These are phyloP conservation scores for Lamellibrachia luymesi DNA, from an alignment of 1,140 invertebrate genomes.

Conservation along the genomic window DNA sequence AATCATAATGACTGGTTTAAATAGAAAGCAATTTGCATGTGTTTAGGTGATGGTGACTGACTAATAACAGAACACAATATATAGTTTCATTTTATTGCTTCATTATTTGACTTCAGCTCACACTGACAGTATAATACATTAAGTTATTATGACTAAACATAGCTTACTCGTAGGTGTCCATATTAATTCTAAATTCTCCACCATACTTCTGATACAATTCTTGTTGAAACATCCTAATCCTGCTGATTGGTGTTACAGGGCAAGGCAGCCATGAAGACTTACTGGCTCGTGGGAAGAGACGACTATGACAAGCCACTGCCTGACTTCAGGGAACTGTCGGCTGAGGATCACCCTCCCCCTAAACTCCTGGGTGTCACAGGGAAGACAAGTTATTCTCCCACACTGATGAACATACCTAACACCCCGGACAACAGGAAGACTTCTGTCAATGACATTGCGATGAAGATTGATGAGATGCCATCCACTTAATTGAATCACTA, in stretches of 20 bases:
- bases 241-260: slow-evolving; percentile 9
- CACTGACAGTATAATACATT: background rate
- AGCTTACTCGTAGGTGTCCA: too few species aligned
- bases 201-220: background rate
- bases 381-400: background rate
- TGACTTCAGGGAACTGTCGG: slow-evolving; percentile 8
- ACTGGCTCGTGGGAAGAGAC: slow-evolving; percentile 15
- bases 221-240: background rate
- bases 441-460: background rate
- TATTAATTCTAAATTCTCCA: background rate
- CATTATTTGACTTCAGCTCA: background rate
- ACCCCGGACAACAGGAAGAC: background rate
- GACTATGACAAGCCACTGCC: slow-evolving; percentile 15
- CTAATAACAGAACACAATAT: background rate
- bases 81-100: background rate
- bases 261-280: background rate
- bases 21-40: background rate
- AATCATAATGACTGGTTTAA: background rate
- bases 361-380: background rate
- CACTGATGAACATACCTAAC: background rate
- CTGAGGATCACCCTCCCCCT: slow-evolving; percentile 13
- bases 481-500: background rate
- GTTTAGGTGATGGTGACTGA: background rate
- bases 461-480: background rate
- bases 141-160: background rate